Evolutionary conservation across 2,113 vertebrate genomes (phyloP).

Genomic region (Ictalurus furcatus): DNA sequence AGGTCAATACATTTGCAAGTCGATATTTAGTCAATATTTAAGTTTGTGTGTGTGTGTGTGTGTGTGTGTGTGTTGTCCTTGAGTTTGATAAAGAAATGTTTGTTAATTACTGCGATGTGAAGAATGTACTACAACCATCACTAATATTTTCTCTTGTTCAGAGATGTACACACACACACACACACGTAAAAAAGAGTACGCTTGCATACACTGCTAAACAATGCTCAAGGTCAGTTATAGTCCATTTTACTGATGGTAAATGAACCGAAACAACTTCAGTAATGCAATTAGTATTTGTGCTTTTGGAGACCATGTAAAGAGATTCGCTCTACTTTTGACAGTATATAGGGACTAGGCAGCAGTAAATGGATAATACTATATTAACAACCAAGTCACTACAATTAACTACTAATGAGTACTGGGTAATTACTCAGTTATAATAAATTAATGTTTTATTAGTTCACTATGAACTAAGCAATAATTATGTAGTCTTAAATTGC

Average conservation of each 20-base stretch:
- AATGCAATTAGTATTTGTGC: background rate
- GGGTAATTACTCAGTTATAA: background rate
- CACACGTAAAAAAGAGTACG: background rate
- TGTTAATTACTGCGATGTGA: conserved; percentile 12
- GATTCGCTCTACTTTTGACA: too few relatives aligned
- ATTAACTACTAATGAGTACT: background rate
- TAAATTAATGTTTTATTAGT: background rate
- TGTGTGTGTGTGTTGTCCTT: background rate
- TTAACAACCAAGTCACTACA: background rate
- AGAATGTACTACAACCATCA: too few relatives aligned
- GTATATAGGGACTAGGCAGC: background rate
- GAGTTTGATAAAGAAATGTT: background rate
- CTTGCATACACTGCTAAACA: background rate
- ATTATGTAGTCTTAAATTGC: background rate
- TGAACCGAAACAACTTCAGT: background rate
- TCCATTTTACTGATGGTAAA: background rate
- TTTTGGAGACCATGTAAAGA: background rate
- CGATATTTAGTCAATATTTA: background rate
- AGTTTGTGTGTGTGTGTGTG: background rate
- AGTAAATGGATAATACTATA: background rate
- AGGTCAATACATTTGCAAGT: background rate
- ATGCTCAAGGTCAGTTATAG: background rate
- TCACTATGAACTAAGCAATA: background rate
- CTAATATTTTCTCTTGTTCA: too few relatives aligned
- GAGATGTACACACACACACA: background rate